Base-by-base conservation (phyloP, 2,888 invertebrate genomes). In the Brassicogethes aeneus region DNA sequence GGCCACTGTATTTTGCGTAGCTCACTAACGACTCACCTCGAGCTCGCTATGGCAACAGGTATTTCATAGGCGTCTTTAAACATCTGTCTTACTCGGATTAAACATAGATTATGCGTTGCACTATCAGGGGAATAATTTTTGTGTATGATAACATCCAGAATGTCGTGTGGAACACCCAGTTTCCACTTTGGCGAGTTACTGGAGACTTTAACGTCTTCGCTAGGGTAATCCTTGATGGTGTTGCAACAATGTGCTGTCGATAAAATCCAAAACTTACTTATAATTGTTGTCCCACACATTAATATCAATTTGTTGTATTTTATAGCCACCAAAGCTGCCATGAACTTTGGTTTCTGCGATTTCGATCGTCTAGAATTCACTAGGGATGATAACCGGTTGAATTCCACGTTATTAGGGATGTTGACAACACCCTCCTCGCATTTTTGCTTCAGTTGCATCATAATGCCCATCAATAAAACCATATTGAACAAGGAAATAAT, bases 191-290 rank as follows among this genome's bases (percentile, higher is more conserved):
- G 42, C 2, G 52, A 47, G 36, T 54, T 52, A 34, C 52, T 53
- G 3, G 50, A 42, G 10, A 56, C 40, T 40, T 52, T 53, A 3
- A 55, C 15, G 12, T 36, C 45, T 3, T 50, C 51, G 30, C 46
- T 17, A 1, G 51, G 44, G 15, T 51, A 46, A 3, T 45, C 37
- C 14, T 44, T 39, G 1, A 54, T 43, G 12, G 43, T 32, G 34
- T 52, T 46, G 34, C 53, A 54, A 35, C 56, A 56, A 41, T 52
- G 48, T 1, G 53, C 54, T 2, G 56, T 37, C 15, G 55, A 54
- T 15, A 56, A 32, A 0, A 53, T 51, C 55, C 53, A 55, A 32
- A 43, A 45, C 43, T 46, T 51, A 15, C 54, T 50, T 14, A 56
- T 46, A 30, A 56, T 51, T 2, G 52, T 46, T 3, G 50, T 51